These are phyloP conservation scores for Seriola rivoliana DNA, from an alignment of 2,113 vertebrate species.

Conservation along the genomic window DNA sequence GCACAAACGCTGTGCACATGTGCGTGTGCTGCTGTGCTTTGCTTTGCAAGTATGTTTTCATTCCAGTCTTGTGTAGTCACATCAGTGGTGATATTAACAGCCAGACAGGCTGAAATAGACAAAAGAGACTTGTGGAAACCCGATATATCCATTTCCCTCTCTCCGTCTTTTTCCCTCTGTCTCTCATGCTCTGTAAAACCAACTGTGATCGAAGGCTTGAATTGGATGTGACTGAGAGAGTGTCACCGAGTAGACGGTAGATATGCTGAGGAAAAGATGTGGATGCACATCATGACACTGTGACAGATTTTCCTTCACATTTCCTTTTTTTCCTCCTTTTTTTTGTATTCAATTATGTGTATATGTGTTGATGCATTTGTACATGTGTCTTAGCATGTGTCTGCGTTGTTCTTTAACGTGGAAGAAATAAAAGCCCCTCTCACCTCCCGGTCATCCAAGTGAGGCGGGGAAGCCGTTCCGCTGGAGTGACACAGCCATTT, in stretches of 20 bases:
- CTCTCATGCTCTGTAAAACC: conserved; percentile 2
- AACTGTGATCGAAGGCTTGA: conserved; percentile 21
- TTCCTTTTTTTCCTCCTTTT: not conserved
- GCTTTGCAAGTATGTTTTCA: not conserved
- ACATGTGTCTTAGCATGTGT: not conserved
- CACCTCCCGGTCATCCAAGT: conserved; percentile 30
- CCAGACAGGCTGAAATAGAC: conserved; percentile 17
- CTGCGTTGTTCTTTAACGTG: not conserved
- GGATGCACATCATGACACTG: conserved; percentile 16
- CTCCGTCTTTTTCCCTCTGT: not conserved
- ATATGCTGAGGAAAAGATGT: conserved; percentile 31
- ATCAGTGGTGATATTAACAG: conserved; percentile 45
- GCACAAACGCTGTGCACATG: not conserved
- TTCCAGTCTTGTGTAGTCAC: not conserved
- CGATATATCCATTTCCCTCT: not conserved
- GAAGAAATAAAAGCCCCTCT: conserved; percentile 30
- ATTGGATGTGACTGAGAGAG: conserved; percentile 34
- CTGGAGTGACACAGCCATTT: conserved; percentile 60
- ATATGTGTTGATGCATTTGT: not conserved
- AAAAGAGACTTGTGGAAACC: conserved; percentile 8
- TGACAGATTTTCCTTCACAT: conserved; percentile 3
- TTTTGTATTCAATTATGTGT: not conserved
- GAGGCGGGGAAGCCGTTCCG: conserved; percentile 40
- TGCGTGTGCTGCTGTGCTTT: not conserved
- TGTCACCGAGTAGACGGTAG: not conserved